Percentiles rank a stretch among this genome's conserved stretches.
These are phyloP conservation scores for Oscheius sp. DNA, from an alignment of 2,888 invertebrate genomes.

Conservation along the genomic window DNA sequence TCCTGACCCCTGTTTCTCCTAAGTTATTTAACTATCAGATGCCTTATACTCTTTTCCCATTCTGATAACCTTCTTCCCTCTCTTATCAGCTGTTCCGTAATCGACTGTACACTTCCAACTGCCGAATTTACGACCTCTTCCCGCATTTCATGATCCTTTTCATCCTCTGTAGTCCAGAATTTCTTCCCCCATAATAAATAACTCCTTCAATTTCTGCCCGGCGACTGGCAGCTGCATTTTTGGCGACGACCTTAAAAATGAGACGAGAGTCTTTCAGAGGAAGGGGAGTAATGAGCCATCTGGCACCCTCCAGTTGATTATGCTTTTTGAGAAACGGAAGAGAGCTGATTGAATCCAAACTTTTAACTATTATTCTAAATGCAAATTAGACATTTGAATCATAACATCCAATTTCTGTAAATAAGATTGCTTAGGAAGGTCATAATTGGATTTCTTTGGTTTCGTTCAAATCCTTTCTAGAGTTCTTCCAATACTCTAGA, in stretches of 20 bases:
- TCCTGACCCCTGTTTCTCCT: neutral
- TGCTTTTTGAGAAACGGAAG: neutral
- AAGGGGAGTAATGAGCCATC: neutral
- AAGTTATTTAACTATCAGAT: neutral
- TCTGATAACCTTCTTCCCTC: neutral
- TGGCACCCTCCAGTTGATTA: neutral
- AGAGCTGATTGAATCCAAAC: neutral
- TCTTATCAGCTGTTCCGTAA: neutral
- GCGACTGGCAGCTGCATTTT: conserved; percentile 23
- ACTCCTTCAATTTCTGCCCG: neutral
- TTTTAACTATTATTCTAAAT: neutral
- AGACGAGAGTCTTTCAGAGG: neutral
- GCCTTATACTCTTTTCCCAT: neutral
- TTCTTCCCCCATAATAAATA: too few species aligned
- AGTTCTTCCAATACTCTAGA: too few species aligned
- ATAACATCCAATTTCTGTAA: too few species aligned
- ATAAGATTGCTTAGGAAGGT: too few species aligned
- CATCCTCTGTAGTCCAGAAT: neutral
- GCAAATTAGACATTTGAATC: too few species aligned
- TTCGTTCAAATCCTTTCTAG: too few species aligned
- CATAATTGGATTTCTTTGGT: too few species aligned
- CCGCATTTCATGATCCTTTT: neutral
- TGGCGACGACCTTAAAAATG: conserved; percentile 7
- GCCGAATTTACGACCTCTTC: neutral
- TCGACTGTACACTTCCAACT: neutral